A percentile compares a stretch with the other conserved stretches of the same genome.
These are phyloP conservation scores for Falco novaeseelandiae DNA, from an alignment of 2,797 vertebrate genomes.

Conservation along the genomic window DNA sequence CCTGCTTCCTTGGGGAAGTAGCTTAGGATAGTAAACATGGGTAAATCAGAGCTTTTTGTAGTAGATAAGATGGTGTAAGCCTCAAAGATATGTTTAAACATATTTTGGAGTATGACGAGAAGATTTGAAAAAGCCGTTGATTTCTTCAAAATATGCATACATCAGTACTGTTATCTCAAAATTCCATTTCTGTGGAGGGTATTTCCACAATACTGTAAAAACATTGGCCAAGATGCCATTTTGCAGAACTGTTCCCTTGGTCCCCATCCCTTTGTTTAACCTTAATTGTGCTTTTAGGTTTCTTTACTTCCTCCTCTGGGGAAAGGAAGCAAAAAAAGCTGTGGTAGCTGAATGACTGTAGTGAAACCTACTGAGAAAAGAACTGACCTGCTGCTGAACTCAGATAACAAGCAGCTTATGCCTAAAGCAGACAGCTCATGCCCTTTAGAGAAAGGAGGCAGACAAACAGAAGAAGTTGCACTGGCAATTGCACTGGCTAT, in stretches of 20 bases:
- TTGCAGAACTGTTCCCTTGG: neutral
- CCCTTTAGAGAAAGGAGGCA: neutral
- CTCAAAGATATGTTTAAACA: neutral
- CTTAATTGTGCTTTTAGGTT: neutral
- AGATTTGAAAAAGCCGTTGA: neutral
- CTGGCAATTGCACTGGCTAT: neutral
- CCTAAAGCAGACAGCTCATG: neutral
- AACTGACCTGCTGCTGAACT: slow-evolving; percentile 35
- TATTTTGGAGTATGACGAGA: neutral
- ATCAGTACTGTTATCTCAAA: neutral
- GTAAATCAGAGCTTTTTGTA: neutral
- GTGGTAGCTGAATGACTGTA: neutral
- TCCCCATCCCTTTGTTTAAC: neutral
- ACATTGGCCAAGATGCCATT: neutral
- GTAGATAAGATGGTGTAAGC: neutral
- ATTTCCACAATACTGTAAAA: neutral
- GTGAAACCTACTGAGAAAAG: slow-evolving; percentile 5
- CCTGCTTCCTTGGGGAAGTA: neutral
- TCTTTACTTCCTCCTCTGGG: neutral
- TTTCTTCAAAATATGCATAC: neutral
- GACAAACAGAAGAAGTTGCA: neutral
- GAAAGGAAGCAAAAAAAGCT: neutral
- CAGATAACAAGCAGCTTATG: neutral
- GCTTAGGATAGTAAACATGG: neutral
- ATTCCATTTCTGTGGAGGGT: neutral